Base-by-base conservation (phyloP, 2,113 vertebrate genomes). In the Climacteris rufus region DNA sequence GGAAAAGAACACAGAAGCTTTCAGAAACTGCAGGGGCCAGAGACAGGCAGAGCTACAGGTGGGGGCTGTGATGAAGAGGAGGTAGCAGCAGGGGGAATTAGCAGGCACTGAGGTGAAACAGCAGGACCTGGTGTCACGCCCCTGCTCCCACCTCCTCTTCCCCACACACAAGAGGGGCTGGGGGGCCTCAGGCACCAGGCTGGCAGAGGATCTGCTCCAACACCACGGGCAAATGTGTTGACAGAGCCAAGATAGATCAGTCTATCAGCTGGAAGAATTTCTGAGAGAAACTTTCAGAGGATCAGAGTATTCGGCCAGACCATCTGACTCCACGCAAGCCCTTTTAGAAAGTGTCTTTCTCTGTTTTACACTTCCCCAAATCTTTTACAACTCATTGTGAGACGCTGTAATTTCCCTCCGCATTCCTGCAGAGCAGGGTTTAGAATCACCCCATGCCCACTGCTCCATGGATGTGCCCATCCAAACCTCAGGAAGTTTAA, bases 41-140 rank as follows among this genome's bases (percentile, higher is more conserved):
- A 85, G 87, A 70, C 57, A 33, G 70, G 72, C 54, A 60, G 71
- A 64, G 19, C 88, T 80, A 78, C 96, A 97, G 97, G 97, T 97
- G 96, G 96, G 91, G 87, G 89, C 82, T 45, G 82, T 49, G 40
- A 90, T 18, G 94, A 91, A 83, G 72, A 56, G 65, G 86, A 90
- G 61, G 83, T 61, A 80, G 89, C 60, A 89, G 80, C 5, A 2
- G 52, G 54, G 54, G 71, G 60, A 66, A 94, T 97, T 89, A 94
- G 77, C 45, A 44, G 7, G 30, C 80, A 86, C 77, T 92, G 93
- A 88, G 45, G 77, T 57, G 71, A 39, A 95, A 65, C 93, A 96
- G 97, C 92, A 31, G 10, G 74, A 53, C 12, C 40, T 10, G 4
- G 33, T 6, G 27, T n/a, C 10, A 15, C 28, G 24, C 4, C 15